These are phyloP conservation scores for Rhodeus uyekii DNA, from an alignment of 2,797 vertebrate species.

Conservation along the genomic window DNA sequence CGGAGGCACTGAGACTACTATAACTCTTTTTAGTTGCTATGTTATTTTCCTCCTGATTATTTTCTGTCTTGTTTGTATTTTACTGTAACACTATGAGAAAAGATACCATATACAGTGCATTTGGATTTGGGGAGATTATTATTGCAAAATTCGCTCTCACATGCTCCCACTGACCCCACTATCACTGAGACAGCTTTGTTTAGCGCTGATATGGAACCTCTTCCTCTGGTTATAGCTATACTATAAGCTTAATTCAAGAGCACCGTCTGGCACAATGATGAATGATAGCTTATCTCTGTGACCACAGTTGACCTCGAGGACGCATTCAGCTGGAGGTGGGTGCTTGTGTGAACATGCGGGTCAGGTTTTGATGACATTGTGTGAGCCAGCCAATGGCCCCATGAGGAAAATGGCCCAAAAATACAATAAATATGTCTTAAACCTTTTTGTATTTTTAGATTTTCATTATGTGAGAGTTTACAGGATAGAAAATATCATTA, in stretches of 20 bases:
- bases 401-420: not conserved
- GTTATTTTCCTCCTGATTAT: not conserved
- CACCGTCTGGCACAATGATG: constrained; percentile 36
- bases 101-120: not conserved
- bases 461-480: not conserved
- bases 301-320: constrained; percentile 37
- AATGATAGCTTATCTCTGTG: constrained; percentile 46
- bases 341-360: constrained; percentile 4
- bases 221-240: constrained; percentile 38
- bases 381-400: not conserved
- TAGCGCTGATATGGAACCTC: constrained; percentile 16
- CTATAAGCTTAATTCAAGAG: constrained; percentile 35
- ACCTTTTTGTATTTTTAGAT: too few relatives aligned
- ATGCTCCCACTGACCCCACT: not conserved
- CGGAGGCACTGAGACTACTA: too few relatives aligned
- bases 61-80: not conserved
- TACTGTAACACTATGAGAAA: not conserved
- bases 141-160: not conserved
- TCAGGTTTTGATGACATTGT: not conserved
- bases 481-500: not conserved
- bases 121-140: not conserved
- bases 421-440: not conserved
- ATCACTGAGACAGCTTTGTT: constrained; percentile 26
- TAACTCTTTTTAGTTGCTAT: not conserved
- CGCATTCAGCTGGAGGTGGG: not conserved